Evolutionary conservation across 2,888 invertebrate species (phyloP).

Genomic region (Geophilus truncorum): DNA sequence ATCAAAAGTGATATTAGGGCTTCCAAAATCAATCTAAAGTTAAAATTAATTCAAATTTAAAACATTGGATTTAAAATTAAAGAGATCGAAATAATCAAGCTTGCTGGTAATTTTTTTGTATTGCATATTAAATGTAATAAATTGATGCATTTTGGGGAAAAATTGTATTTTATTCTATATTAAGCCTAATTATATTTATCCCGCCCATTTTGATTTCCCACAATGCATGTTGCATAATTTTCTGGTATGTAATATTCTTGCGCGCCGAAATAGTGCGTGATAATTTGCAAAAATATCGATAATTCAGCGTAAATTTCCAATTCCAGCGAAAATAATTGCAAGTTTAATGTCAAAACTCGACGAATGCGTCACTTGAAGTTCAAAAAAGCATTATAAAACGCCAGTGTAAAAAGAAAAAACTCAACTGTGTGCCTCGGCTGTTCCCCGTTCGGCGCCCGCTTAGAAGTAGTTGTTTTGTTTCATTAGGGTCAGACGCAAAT

Average conservation of each 20-base stretch:
- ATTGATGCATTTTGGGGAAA: not conserved
- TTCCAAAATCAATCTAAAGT: not conserved
- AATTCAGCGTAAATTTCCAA: not conserved
- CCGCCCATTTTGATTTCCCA: not conserved
- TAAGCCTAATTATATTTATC: not conserved
- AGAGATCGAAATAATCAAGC: not conserved
- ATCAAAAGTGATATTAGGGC: not conserved
- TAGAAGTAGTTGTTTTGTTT: not conserved
- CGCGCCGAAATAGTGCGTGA: not conserved
- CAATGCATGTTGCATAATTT: not conserved
- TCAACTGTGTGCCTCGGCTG: not conserved
- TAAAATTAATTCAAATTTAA: not conserved
- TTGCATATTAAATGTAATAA: not conserved
- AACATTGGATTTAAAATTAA: not conserved
- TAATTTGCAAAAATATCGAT: not conserved
- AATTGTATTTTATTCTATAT: not conserved
- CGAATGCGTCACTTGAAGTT: not conserved
- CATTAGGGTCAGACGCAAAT: not conserved
- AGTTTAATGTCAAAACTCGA: not conserved
- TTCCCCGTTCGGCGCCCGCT: not conserved
- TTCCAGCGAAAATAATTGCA: not conserved
- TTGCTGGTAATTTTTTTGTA: not conserved
- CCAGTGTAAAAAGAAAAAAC: not conserved
- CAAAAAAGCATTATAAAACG: not conserved
- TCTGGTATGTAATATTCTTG: not conserved